Conservation (phyloP, 2,797 vertebrate genomes). For the Scolopax rusticola region DNA sequence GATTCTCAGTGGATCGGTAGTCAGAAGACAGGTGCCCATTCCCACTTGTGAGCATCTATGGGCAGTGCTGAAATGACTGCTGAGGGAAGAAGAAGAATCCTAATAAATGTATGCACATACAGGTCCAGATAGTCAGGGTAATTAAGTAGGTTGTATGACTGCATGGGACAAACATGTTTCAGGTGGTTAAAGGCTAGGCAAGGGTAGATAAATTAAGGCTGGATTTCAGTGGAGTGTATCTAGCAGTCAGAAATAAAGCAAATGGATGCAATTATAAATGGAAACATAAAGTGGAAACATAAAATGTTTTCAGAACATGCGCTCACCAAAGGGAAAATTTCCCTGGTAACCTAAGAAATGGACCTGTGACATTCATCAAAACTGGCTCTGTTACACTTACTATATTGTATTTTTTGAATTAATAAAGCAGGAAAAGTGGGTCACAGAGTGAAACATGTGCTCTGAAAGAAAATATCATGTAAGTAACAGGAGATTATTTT, state of each 20-base stretch:
- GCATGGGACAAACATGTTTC: background rate
- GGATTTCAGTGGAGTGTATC: background rate
- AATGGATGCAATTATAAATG: background rate
- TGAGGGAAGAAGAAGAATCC: background rate
- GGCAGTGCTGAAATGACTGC: background rate
- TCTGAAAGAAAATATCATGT: constrained; percentile 34
- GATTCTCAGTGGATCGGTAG: background rate
- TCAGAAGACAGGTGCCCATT: background rate
- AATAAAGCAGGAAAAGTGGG: constrained; percentile 41
- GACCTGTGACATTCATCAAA: constrained; percentile 17
- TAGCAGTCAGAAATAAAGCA: constrained; percentile 18
- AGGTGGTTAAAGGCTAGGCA: background rate
- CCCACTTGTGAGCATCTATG: background rate
- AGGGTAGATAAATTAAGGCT: background rate
- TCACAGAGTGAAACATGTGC: background rate
- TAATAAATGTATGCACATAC: background rate
- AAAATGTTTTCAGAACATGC: constrained; percentile 51
- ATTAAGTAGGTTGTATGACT: background rate
- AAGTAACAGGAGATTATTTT: constrained; percentile 23
- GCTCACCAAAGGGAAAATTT: constrained; percentile 52
- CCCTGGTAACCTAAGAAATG: constrained; percentile 19
- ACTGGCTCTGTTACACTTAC: background rate
- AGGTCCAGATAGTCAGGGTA: background rate
- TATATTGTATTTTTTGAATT: constrained; percentile 24
- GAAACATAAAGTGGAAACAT: constrained; percentile 3